A percentile compares a stretch with the other conserved stretches of the same genome.
Conservation (phyloP, 2,797 vertebrate genomes). For the Buphagus erythrorhynchus region DNA sequence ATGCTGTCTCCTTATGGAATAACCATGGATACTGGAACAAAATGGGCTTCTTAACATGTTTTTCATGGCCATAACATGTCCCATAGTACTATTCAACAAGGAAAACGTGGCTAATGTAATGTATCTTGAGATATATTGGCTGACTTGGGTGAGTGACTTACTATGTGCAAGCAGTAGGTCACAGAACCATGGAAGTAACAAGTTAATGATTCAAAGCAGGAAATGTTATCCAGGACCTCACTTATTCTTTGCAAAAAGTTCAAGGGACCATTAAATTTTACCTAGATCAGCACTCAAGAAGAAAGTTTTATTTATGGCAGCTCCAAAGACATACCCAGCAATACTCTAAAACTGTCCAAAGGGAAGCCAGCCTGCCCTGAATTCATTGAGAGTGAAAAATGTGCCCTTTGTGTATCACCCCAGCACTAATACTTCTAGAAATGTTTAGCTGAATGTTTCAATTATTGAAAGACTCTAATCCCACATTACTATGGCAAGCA, state of each 20-base stretch:
- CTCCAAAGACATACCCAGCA: background rate
- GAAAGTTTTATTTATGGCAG: background rate
- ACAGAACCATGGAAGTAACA: background rate
- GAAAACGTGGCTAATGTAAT: background rate
- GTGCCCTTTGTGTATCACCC: background rate
- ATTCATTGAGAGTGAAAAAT: background rate
- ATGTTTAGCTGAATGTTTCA: background rate
- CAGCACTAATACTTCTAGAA: background rate
- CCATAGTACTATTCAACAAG: background rate
- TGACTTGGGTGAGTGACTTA: background rate
- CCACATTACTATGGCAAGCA: background rate
- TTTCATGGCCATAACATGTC: background rate
- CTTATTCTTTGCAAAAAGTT: background rate
- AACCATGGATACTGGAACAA: background rate
- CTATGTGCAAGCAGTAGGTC: background rate
- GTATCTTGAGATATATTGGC: background rate
- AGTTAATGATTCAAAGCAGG: background rate
- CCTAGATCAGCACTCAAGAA: background rate
- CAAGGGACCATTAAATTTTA: background rate
- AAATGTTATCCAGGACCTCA: background rate
- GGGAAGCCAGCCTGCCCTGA: background rate
- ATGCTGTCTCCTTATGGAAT: background rate
- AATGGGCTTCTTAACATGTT: background rate
- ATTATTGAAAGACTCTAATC: background rate
- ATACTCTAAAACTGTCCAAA: background rate